Evolutionary conservation across 2,888 invertebrate species (phyloP).

Genomic region (Aphidoletes aphidimyza): DNA sequence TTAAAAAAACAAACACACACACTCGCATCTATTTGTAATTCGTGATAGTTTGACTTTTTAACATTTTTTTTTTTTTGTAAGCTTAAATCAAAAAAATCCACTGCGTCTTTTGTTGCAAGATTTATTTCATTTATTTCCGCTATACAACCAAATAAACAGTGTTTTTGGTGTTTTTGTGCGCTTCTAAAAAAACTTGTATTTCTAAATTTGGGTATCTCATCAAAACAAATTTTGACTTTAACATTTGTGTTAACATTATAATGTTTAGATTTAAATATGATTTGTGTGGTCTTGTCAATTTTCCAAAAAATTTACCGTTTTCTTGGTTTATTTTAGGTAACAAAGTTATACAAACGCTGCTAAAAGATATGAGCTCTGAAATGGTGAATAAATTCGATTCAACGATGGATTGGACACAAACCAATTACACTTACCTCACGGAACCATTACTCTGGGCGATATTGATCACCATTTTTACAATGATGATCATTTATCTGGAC

Average conservation of each 20-base stretch:
- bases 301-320: too few relatives aligned
- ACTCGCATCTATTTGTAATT: neutral
- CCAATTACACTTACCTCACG: neutral
- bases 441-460: conserved; percentile 67
- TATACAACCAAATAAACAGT: too few relatives aligned
- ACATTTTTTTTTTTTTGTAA: neutral
- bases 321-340: neutral
- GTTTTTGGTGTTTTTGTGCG: too few relatives aligned
- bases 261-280: too few relatives aligned
- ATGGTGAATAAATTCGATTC: neutral
- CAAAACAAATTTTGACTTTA: too few relatives aligned
- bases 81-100: too few relatives aligned
- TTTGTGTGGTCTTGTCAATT: too few relatives aligned
- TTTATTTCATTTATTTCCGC: too few relatives aligned
- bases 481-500: conserved; percentile 72
- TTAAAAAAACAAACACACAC: neutral
- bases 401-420: neutral
- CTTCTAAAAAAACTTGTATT: too few relatives aligned
- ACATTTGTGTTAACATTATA: too few relatives aligned
- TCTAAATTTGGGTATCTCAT: too few relatives aligned
- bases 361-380: neutral
- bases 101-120: too few relatives aligned
- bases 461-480: conserved; percentile 69
- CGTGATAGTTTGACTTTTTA: neutral
- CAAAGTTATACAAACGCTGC: neutral